Base-by-base conservation (phyloP, 2,888 invertebrate genomes). In the Tetragnatha montana region DNA sequence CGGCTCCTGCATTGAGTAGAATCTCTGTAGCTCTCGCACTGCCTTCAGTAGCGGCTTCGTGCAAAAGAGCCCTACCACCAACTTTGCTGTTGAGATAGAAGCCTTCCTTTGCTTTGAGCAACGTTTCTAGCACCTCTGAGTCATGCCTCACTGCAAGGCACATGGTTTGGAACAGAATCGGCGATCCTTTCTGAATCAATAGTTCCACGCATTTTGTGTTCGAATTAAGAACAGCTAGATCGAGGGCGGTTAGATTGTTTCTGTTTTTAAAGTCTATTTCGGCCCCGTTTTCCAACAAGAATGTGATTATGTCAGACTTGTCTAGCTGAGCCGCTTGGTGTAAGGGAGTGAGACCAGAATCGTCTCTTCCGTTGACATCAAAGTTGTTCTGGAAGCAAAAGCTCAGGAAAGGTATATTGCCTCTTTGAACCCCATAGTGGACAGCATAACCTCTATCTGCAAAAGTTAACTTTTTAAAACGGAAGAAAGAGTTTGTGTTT, bases 361-460 rank as follows among this genome's bases (percentile, higher is more conserved):
- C 8, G 93, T 97, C 97, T 76, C 95, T 95, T 51, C 95, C 92
- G 93, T 97, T 96, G 10, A 60, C 60, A 10, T 60, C 60, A 8
- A 12, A 60, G 10, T 60, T 60, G 17, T 17, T 60, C 17, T 60
- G 8, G 10, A 60, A 17, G 60, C 60, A 60, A 17, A 17, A 60
- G 14, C 17, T 8, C 12, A 60, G 4, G 12, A 60, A 60, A 12
- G 4, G 4, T 4, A 8, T 17, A 60, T 60, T 60, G 12, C 60
- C 60, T 17, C 60, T 60, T 60, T 4, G 4, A 17, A 60, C 60
- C 17, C 60, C 60, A 4, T 60, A 12, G 60, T 60, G 60, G 4
- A 60, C 12, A 10, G 60, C 60, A 17, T 12, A 17, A 17, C 0
- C 17, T 60, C 60, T 17, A 60, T 60, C 60, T 60, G 35, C 4